Evolutionary conservation across 2,797 vertebrate genomes (phyloP).

Genomic region (Parauchenoglanis ngamensis): DNA sequence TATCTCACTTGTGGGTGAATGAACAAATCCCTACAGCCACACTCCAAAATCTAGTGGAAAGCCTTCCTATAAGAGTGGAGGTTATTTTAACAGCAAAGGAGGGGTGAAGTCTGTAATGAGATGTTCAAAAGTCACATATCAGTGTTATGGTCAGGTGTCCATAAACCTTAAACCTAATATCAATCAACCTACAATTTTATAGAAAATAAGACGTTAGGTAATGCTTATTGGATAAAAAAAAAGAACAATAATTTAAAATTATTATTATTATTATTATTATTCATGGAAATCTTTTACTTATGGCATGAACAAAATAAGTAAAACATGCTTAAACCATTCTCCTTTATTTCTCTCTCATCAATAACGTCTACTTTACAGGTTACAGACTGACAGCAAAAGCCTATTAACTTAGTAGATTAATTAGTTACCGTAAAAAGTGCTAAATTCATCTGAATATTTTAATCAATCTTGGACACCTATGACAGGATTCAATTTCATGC

Average conservation of each 20-base stretch:
- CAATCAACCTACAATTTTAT: neutral
- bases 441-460: slow-evolving; percentile 44
- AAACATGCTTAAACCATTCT: neutral
- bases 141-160: too few relatives aligned
- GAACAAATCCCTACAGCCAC: too few relatives aligned
- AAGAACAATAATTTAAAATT: too few relatives aligned
- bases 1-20: too few relatives aligned
- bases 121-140: neutral
- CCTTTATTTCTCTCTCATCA: slow-evolving; percentile 1
- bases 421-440: slow-evolving; percentile 47
- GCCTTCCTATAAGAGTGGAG: neutral
- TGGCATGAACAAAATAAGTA: neutral
- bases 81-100: neutral
- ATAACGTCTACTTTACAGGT: slow-evolving; percentile 50
- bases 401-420: slow-evolving; percentile 55
- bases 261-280: neutral
- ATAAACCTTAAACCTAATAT: neutral
- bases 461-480: slow-evolving; percentile 29
- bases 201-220: neutral
- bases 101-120: neutral
- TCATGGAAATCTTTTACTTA: neutral
- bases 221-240: neutral
- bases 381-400: slow-evolving; percentile 54
- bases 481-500: slow-evolving; percentile 42
- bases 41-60: neutral